phyloP scores from a whole-genome alignment of 2,888 invertebrate genomes.

The Plagiodera versicolora region DNA sequence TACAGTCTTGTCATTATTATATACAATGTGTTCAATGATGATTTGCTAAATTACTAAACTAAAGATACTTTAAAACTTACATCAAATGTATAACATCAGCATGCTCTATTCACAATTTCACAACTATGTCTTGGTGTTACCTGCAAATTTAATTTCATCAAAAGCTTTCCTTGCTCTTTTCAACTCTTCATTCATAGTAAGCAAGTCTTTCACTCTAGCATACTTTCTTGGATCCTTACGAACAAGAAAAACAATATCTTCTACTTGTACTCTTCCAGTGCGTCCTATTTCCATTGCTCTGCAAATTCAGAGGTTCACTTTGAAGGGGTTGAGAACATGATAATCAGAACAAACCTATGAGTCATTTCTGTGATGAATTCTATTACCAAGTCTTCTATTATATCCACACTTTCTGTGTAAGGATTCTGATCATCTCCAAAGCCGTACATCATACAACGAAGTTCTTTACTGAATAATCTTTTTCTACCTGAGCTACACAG shows the following conservation, averaged over 20 bases:
- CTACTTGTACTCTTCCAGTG: constrained; percentile 95
- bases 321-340: too few relatives aligned
- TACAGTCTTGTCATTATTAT: too few relatives aligned
- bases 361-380: constrained; percentile 97
- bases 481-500: constrained; percentile 67
- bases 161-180: constrained; percentile 99
- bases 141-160: constrained; percentile 97
- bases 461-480: constrained; percentile 86
- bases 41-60: too few relatives aligned
- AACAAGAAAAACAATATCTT: constrained; percentile 95
- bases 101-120: background rate
- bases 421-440: constrained; percentile 99
- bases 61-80: too few relatives aligned
- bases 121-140: constrained; percentile 57
- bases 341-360: constrained; percentile 61
- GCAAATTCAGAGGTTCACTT: too few relatives aligned
- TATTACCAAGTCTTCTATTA: constrained; percentile 95
- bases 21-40: too few relatives aligned
- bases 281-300: constrained; percentile 97
- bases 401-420: constrained; percentile 97
- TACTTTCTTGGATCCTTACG: constrained; percentile 96
- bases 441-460: constrained; percentile 99
- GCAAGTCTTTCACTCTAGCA: constrained; percentile 93
- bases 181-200: constrained; percentile 98
- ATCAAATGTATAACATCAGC: background rate